Base-by-base conservation (phyloP, 2,797 vertebrate genomes). In the Enteromius thamalakanensis region DNA sequence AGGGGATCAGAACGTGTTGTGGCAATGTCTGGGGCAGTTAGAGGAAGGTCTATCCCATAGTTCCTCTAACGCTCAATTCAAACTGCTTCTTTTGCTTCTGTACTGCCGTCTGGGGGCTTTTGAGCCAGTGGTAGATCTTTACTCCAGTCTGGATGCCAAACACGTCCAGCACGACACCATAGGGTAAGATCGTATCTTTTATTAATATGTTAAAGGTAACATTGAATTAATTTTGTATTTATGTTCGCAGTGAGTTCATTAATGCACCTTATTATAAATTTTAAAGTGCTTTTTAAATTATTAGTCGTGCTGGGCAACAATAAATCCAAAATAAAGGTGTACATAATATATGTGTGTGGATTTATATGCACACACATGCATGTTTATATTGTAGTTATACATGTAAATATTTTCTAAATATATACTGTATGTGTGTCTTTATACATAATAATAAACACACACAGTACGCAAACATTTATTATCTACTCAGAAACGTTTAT, bases 91-190 rank as follows among this genome's bases (percentile, higher is more conserved):
- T 79, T 95, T 99, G 91, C 96, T 97, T 68, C 95, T 99, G 89
- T 99, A 97, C 95, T 99, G 98, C 91, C 91, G 91, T 80, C 93
- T 98, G 71, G 98, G 98, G 80, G 97, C 97, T 7, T 99, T 99
- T 11, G 97, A 98, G 90, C 98, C 98, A 0, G 97, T 98, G 0
- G 96, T 97, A 85, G 98, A 99, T 89, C 96, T 99, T 1, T 99
- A 99, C 88, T 94, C 97, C 91, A 98, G 97, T 92, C 96, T 99
- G 6, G 98, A 99, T 10, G 97, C 98, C 80, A 99, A 99, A 85
- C 98, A 99, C 47, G 96, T 99, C 47, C 98, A 99, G 91, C 97
- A 99, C 17, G 98, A 99, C 93, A 99, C 98, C 90, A 99, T 99
- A 87, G 98, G 98, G 98, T 99, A 90, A 93, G 96, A 82, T 1